phyloP scores from a whole-genome alignment of 53 echinoderm and acorn worm species.

The Apostichopus leukothele region DNA sequence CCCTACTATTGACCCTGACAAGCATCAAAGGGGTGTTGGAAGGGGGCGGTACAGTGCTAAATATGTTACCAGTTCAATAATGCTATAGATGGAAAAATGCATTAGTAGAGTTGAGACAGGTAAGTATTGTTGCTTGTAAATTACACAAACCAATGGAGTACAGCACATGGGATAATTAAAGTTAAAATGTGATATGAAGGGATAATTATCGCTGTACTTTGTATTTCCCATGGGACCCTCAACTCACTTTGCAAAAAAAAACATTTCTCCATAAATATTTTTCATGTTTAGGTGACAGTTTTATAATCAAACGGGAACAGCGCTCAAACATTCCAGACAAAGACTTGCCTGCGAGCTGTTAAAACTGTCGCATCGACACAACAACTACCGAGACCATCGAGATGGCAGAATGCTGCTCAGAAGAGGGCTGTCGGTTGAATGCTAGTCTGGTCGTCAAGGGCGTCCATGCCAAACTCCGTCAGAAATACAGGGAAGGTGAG shows the following conservation, averaged over 20 bases:
- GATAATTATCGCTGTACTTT: too few relatives aligned
- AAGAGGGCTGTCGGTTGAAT: conserved; percentile 75
- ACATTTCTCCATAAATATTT: neutral
- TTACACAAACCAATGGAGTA: too few relatives aligned
- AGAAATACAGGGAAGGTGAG: conserved; percentile 81
- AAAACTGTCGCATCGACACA: neutral
- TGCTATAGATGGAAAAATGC: too few relatives aligned
- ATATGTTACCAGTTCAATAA: too few relatives aligned
- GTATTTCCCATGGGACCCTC: neutral
- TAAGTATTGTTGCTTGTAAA: too few relatives aligned
- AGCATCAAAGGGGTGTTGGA: too few relatives aligned
- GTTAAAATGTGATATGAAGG: too few relatives aligned
- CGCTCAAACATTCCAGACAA: neutral
- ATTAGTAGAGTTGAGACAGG: too few relatives aligned
- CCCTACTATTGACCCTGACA: too few relatives aligned
- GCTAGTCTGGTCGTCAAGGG: conserved; percentile 83
- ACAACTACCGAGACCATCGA: neutral
- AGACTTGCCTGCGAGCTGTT: neutral
- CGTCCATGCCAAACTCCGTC: conserved; percentile 86
- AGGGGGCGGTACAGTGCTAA: too few relatives aligned
- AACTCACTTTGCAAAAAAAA: neutral
- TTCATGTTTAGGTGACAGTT: conserved; percentile 5
- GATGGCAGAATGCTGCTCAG: conserved; percentile 53
- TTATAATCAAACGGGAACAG: neutral
- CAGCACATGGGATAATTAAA: too few relatives aligned